Base-by-base conservation (phyloP, 2,888 invertebrate genomes). In the Xylophagus ater region DNA sequence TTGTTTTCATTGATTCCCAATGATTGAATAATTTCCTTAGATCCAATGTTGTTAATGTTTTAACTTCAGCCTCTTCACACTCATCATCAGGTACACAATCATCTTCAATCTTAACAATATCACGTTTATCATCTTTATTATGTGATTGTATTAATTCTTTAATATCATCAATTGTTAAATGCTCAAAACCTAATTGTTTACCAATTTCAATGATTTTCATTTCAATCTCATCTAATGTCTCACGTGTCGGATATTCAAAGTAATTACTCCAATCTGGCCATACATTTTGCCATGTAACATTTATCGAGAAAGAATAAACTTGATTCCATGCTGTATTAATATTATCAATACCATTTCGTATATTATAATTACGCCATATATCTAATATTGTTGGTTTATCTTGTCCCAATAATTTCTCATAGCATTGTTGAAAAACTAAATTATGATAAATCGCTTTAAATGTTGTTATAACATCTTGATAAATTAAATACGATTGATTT, bases 271-370 rank as follows among this genome's bases (percentile, higher is more conserved):
- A 46, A 46, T 50, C 49, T 48, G 47, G 45, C 42, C 48, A 49
- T 39, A 47, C 49, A 41, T 51, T 46, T 46, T 49, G 46, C 45
- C 44, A 49, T 45, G 46, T 34, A 41, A 38, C 41, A 40, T 51
- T 51, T 44, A 51, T 45, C 37, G 47, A 46, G 24, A 48, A 49
- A 48, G 29, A 46, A 49, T 47, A 47, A 28, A 45, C 37, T 44
- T 51, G 47, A 37, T 50, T 48, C 49, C 49, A 49, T 41, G 49
- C 49, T 48, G 48, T 44, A 38, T 47, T 47, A 34, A 51, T 50
- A 42, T 36, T 49, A 20, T 48, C 38, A 29, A 49, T 37, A 40
- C 45, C 50, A 50, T 49, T 44, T 36, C 42, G 41, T 41, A 46
- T 47, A 42, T 48, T 51, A 24, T 46, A 46, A 29, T 45, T 47